Conservation (phyloP, 2,888 invertebrate genomes). For the Phengaris arion region DNA sequence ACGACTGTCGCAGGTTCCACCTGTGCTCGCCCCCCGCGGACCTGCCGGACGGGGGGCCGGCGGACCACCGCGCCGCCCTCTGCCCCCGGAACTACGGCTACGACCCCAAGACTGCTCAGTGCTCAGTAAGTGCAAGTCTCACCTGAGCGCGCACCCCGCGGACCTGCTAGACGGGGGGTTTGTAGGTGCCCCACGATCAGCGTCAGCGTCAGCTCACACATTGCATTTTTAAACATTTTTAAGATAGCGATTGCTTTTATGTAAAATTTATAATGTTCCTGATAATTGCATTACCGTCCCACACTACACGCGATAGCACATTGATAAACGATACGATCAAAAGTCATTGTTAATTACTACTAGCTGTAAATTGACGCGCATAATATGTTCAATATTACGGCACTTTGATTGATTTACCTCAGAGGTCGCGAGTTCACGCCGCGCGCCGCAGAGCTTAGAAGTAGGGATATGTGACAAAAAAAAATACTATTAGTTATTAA, state of each 20-base stretch:
- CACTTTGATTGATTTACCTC: conserved; percentile 4
- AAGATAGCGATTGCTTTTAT: too few relatives aligned
- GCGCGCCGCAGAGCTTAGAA: not conserved
- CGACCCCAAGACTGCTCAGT: conserved; percentile 65
- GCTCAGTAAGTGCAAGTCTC: conserved; percentile 54
- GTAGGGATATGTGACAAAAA: not conserved
- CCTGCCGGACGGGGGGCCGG: conserved; percentile 60
- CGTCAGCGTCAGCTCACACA: too few relatives aligned
- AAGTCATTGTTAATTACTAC: conserved; percentile 5
- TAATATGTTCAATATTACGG: conserved; percentile 7
- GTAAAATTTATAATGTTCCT: too few relatives aligned
- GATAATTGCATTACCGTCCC: not conserved
- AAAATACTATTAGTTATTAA: not conserved
- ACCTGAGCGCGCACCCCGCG: too few relatives aligned
- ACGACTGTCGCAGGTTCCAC: conserved; percentile 71
- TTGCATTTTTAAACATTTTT: too few relatives aligned
- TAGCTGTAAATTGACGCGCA: not conserved
- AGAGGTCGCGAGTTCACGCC: not conserved
- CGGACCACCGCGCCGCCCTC: conserved; percentile 61
- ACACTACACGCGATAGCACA: not conserved
- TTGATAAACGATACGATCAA: not conserved
- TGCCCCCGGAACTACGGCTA: conserved; percentile 70
- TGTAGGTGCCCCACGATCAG: too few relatives aligned
- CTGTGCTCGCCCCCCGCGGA: conserved; percentile 67
- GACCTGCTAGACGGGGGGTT: too few relatives aligned